Percentiles rank a stretch among this genome's conserved stretches.
These are phyloP conservation scores for Plecturocebus donacophilus DNA, from an alignment of 2,113 vertebrate species.

Conservation along the genomic window DNA sequence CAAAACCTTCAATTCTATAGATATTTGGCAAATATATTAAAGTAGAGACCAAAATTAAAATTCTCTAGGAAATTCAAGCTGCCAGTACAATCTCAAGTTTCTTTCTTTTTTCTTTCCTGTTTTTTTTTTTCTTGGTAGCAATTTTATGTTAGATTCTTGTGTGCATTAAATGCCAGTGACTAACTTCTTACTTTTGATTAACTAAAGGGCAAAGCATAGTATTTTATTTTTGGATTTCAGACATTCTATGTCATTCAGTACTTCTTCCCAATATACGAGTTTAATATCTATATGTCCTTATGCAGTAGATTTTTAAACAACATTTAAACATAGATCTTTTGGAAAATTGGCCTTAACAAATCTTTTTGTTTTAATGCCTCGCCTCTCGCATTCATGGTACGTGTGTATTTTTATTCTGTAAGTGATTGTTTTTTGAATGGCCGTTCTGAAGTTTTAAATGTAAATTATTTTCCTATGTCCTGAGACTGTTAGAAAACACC, in stretches of 20 bases:
- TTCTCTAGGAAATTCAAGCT: conserved; percentile 31
- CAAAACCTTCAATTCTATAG: not conserved
- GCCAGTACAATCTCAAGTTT: not conserved
- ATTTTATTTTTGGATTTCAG: conserved; percentile 39
- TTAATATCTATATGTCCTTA: not conserved
- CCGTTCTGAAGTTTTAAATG: conserved; percentile 21
- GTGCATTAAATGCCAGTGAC: not conserved
- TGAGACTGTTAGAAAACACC: not conserved
- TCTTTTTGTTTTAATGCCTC: not conserved
- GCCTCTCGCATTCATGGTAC: not conserved
- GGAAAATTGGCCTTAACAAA: not conserved
- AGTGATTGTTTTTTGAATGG: not conserved
- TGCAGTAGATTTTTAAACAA: not conserved
- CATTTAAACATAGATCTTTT: not conserved
- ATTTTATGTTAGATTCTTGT: conserved; percentile 29
- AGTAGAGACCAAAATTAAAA: conserved; percentile 13
- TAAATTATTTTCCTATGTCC: not conserved
- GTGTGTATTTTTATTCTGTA: conserved; percentile 25
- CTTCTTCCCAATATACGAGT: not conserved
- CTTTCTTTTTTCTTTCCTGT: not conserved
- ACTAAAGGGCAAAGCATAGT: not conserved
- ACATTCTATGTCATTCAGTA: not conserved
- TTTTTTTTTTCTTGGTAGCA: conserved; percentile 29
- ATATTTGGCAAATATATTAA: conserved; percentile 31
- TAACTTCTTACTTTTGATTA: conserved; percentile 4